A percentile compares a stretch with the other conserved stretches of the same genome.
Evolutionary conservation across 2,888 invertebrate species (phyloP).

Genomic region (Hirudinaria manillensis): DNA sequence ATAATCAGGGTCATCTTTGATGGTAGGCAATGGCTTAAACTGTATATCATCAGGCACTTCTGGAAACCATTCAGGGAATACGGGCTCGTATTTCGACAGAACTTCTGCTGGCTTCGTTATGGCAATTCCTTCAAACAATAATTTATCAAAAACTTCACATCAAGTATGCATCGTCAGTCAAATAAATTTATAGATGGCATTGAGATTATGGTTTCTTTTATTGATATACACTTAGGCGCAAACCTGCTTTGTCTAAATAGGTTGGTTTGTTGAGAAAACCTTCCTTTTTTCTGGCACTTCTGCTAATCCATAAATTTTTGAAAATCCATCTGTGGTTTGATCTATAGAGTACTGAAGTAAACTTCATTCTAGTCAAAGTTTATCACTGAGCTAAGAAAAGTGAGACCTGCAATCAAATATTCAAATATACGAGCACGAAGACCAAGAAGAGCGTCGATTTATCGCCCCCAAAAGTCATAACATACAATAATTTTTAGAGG

Average conservation of each 20-base stretch:
- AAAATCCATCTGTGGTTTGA: slow-evolving; percentile 33
- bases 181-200: background rate
- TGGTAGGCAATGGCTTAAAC: slow-evolving; percentile 35
- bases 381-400: background rate
- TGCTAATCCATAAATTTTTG: slow-evolving; percentile 33
- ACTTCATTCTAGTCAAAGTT: slow-evolving; percentile 28
- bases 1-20: slow-evolving; percentile 54
- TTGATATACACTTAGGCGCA: background rate
- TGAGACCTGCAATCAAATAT: too few species aligned
- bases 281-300: background rate
- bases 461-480: too few species aligned
- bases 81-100: slow-evolving; percentile 11
- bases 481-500: too few species aligned
- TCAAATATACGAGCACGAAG: too few species aligned
- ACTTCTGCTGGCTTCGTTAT: slow-evolving; percentile 19
- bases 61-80: slow-evolving; percentile 33
- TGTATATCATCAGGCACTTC: slow-evolving; percentile 40
- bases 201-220: too few species aligned
- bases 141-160: background rate
- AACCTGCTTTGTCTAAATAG: slow-evolving; percentile 19
- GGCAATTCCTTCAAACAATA: slow-evolving; percentile 3
- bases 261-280: slow-evolving; percentile 17
- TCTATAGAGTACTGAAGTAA: slow-evolving; percentile 27
- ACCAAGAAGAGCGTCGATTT: too few species aligned
- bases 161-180: background rate